These are phyloP conservation scores for Plebejus argus DNA, from an alignment of 2,888 invertebrate species.

Conservation along the genomic window DNA sequence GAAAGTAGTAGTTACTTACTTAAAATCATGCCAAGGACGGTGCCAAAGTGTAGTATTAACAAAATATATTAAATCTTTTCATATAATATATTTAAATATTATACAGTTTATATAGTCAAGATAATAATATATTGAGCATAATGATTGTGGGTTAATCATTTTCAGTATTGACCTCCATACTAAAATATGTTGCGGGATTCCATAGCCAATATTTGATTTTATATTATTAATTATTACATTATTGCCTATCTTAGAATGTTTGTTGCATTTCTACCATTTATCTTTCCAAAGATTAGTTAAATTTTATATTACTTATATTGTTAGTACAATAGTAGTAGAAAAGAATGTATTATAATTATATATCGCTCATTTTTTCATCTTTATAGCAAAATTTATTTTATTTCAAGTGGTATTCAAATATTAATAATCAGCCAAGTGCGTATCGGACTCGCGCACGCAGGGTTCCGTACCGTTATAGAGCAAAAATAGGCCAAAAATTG, in stretches of 20 bases:
- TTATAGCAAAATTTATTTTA: neutral
- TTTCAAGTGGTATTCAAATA: neutral
- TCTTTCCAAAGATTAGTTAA: neutral
- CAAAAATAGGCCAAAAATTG: too few species aligned
- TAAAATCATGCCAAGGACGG: slow-evolving; percentile 23
- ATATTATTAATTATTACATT: neutral
- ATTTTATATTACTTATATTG: neutral
- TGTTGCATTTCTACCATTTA: neutral
- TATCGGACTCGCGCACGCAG: too few species aligned
- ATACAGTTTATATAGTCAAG: neutral
- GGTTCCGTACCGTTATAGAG: too few species aligned
- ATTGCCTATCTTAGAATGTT: neutral
- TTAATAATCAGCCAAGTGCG: too few species aligned
- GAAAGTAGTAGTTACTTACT: neutral
- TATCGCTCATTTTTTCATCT: neutral
- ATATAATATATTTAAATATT: neutral
- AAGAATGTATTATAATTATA: neutral
- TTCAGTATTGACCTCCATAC: neutral
- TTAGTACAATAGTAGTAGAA: neutral
- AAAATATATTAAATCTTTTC: neutral
- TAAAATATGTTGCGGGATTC: neutral
- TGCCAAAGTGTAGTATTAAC: slow-evolving; percentile 15
- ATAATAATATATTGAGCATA: slow-evolving; percentile 7
- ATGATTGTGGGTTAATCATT: neutral
- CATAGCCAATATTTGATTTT: neutral